Evolutionary conservation across 1,140 invertebrate species (phyloP).

Genomic region (Polypedilum vanderplanki): DNA sequence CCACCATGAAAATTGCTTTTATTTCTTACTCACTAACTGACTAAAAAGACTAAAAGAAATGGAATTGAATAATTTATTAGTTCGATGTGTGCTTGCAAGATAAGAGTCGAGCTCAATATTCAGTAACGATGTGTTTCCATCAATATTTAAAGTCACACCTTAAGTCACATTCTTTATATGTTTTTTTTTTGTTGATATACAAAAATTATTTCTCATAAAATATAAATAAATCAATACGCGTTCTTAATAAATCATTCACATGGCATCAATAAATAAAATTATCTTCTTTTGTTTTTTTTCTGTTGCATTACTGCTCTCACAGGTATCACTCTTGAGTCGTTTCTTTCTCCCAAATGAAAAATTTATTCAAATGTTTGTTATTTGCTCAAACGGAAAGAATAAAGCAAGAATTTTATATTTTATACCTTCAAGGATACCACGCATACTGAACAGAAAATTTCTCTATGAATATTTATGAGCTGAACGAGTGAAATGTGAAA

Average conservation of each 20-base stretch:
- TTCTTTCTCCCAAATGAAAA: too few relatives aligned
- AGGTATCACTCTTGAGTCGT: too few relatives aligned
- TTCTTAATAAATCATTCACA: constrained; percentile 22
- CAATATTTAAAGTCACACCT: constrained; percentile 12
- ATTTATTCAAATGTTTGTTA: too few relatives aligned
- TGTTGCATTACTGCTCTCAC: too few relatives aligned
- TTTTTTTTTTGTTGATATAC: too few relatives aligned
- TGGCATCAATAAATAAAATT: constrained; percentile 27
- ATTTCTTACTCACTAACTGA: too few relatives aligned
- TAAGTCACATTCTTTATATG: background rate
- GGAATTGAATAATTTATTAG: constrained; percentile 10
- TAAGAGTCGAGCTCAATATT: constrained; percentile 13
- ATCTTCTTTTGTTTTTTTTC: background rate
- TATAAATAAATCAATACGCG: constrained; percentile 20
- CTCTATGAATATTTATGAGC: background rate
- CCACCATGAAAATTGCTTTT: background rate
- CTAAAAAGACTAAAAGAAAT: background rate
- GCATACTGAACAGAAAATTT: too few relatives aligned
- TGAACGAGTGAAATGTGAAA: background rate
- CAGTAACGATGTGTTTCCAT: constrained; percentile 11
- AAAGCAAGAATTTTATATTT: too few relatives aligned
- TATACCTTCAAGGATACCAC: too few relatives aligned
- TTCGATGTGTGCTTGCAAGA: constrained; percentile 16
- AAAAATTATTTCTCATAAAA: constrained; percentile 12
- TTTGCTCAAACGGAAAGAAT: too few relatives aligned